Base-by-base conservation (phyloP, 1,140 invertebrate genomes). In the Leptinotarsa texana region DNA sequence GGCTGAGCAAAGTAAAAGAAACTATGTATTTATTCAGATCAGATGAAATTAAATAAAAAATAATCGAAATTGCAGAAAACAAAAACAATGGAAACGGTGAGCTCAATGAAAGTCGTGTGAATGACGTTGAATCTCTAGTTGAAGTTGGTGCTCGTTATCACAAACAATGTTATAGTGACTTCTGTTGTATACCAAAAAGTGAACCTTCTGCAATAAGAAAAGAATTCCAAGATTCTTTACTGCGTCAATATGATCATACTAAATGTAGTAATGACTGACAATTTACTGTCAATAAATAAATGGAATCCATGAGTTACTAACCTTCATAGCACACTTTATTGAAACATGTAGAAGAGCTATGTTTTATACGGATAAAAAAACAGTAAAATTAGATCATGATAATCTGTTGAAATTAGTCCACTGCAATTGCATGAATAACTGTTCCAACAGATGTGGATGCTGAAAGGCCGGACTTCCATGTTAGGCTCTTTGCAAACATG, bases 141-240 rank as follows among this genome's bases (percentile, higher is more conserved):
- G 51, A 57, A 57, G 51, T 57, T 57, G 51, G n/a, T 57, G 51
- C 49, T 57, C 49, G 49, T 57, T 57, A 17, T 57, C 49, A 57
- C n/a, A 15, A 57, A 1, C 51, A 57, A 57, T 17, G 15, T 17
- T 57, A 33, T 6, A 33, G 5, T 33, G 27, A 33, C 6, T 33
- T 2, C 3, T 17, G 13, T 57, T 57, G 6, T 15, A 57, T 17
- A 17, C 1, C n/a, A 57, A 17, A n/a, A 57, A 57, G 15, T 57
- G 51, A 57, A 57, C 51, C 51, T 57, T 57, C 13, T 57, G 51
- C 13, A 57, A 57, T 57, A 3, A 57, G 5, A 57, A n/a, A 57
- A n/a, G 13, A 57, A 57, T 17, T 51, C 13, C 0, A 57, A 57
- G 13, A 17, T 57, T 57, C 13, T 15, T 51, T n/a, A 51, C 49